Evolutionary conservation across 53 echinoderm and acorn worm species (phyloP), one percentile per base, ranked within the genome.

Genomic region (Hippasteria phrygiana): DNA sequence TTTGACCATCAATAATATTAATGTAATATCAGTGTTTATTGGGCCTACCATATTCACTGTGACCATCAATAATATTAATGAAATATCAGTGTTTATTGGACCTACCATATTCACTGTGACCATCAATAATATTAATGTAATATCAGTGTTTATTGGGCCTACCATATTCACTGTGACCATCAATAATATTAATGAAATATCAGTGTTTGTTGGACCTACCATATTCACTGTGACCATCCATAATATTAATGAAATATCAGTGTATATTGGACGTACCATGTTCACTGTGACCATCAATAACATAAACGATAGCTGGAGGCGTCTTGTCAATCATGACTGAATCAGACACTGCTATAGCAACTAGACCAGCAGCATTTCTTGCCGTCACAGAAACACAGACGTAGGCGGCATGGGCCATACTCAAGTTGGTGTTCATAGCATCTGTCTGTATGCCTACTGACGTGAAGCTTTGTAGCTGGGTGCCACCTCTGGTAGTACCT

Each of bases 401-500:
- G n/a, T 0, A 1, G 46, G 74, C 35, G 12, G 75, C 92, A 1
- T 87, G 78, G 22, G 38, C 29, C 43, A 92, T 39, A 7, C 2
- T 38, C 8, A 92, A 41, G 6, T 73, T 48, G 1, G 84, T 69
- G 5, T 78, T 86, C 4, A 27, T 9, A 17, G 47, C 91, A 6
- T 35, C 36, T 2, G 71, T 71, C 39, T 71, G 71, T 20, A 39
- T 71, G 7, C 71, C 71, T 12, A 91, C 87, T 5, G 87, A 86
- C 37, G 14, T 69, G 42, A 87, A 87, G 18, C 26, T 59, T 34
- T 78, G 91, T 4, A 87, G 70, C 22, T 92, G 92, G 6, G 92
- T 92, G 2, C 92, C 92, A 4, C 88, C 92, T 24, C 12, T 20
- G 5, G 59, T 74, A 34, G 90, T 90, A 16, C 90, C 90, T 90